phyloP scores from a whole-genome alignment of 2,113 vertebrate species.

The Hippolais icterina region DNA sequence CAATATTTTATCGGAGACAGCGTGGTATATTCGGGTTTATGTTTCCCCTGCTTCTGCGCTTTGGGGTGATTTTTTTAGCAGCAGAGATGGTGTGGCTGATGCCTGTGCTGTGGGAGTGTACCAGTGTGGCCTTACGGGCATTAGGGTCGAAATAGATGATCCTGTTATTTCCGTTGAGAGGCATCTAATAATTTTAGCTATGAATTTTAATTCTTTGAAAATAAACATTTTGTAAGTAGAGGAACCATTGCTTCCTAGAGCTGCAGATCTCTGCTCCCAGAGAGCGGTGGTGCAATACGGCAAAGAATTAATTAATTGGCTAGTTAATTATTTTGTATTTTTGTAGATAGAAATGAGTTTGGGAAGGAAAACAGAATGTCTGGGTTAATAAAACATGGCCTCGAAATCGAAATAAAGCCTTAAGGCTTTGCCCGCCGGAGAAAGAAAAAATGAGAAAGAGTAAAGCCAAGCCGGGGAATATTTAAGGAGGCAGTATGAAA shows the following conservation, averaged over 20 bases:
- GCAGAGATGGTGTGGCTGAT: neutral
- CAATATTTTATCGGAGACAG: neutral
- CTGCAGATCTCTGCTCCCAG: neutral
- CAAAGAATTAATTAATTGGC: neutral
- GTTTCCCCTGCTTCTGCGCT: neutral
- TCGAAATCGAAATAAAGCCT: neutral
- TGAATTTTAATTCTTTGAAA: neutral
- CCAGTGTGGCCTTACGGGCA: neutral
- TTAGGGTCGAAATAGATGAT: neutral
- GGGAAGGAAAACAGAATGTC: neutral
- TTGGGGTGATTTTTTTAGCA: neutral
- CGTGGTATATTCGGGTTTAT: neutral
- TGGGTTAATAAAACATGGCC: neutral
- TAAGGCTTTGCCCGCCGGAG: neutral
- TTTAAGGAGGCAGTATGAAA: neutral
- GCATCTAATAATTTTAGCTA: neutral
- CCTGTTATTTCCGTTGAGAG: neutral
- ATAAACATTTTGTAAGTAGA: neutral
- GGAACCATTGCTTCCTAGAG: neutral
- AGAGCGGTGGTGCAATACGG: neutral
- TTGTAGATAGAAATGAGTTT: neutral
- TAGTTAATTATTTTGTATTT: neutral
- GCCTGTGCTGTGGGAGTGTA: neutral
- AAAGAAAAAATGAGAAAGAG: neutral
- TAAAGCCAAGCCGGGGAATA: neutral